Conservation (phyloP, 2,797 vertebrate genomes). For the Nannoperca australis region DNA sequence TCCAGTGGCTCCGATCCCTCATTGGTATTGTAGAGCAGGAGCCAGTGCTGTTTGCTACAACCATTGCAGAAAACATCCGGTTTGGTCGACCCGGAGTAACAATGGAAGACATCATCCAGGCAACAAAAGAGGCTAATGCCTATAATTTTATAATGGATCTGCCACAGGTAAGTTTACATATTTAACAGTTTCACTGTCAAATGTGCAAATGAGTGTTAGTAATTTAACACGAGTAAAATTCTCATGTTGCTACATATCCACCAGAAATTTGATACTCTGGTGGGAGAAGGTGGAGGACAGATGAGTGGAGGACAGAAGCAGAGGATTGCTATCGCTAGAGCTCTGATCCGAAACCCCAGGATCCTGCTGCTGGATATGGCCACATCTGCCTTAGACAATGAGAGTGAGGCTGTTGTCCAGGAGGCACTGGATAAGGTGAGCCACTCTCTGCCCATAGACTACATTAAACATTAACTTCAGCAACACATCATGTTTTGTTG, state of each 20-base stretch:
- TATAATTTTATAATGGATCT: conserved; percentile 87
- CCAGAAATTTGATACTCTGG: conserved; percentile 87
- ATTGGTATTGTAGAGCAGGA: conserved; percentile 89
- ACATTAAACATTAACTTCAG: not conserved
- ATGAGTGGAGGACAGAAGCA: conserved; percentile 90
- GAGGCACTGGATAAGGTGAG: conserved; percentile 83
- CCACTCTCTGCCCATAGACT: not conserved
- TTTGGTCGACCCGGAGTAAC: conserved; percentile 80
- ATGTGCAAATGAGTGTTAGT: not conserved
- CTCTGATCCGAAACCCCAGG: conserved; percentile 86
- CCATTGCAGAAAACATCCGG: conserved; percentile 86
- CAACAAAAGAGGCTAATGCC: conserved; percentile 86
- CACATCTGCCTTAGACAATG: conserved; percentile 88
- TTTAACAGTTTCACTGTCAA: not conserved
- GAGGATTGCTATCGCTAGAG: conserved; percentile 87
- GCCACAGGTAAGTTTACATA: conserved; percentile 79
- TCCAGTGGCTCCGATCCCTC: conserved; percentile 86
- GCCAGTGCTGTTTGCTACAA: conserved; percentile 86
- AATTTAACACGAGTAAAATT: not conserved
- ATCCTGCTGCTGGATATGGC: conserved; percentile 89
- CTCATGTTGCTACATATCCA: not conserved
- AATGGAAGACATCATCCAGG: conserved; percentile 83
- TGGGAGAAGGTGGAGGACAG: conserved; percentile 88
- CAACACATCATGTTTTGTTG: not conserved
- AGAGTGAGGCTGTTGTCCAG: conserved; percentile 87